These are phyloP conservation scores for Phyllotreta cruciferae DNA, from an alignment of 2,888 invertebrate genomes.

Conservation along the genomic window DNA sequence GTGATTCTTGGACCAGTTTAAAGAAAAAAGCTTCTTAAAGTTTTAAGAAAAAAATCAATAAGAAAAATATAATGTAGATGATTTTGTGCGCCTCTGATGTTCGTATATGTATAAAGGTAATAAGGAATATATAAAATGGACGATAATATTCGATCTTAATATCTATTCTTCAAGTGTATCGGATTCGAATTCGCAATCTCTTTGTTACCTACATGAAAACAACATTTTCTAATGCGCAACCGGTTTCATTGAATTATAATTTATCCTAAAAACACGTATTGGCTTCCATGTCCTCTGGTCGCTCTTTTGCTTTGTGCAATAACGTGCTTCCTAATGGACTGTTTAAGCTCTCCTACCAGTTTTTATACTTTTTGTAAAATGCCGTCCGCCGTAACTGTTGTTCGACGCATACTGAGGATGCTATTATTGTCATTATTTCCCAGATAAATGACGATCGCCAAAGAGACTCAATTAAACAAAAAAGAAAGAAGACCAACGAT, in stretches of 20 bases:
- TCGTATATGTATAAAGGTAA: not conserved
- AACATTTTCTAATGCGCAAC: constrained; percentile 58
- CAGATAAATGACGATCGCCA: constrained; percentile 27
- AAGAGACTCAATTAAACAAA: constrained; percentile 24
- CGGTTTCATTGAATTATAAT: constrained; percentile 60
- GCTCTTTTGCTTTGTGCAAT: constrained; percentile 26
- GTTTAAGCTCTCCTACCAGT: constrained; percentile 29
- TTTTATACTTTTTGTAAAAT: constrained; percentile 32
- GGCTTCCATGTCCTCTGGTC: constrained; percentile 41
- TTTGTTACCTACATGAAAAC: constrained; percentile 55
- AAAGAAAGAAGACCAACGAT: constrained; percentile 1
- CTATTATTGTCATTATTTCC: constrained; percentile 32
- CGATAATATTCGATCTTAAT: constrained; percentile 55
- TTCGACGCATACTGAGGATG: constrained; percentile 31
- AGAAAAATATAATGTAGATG: not conserved
- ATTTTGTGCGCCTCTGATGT: not conserved
- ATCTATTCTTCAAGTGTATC: constrained; percentile 54
- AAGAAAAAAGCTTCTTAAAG: no score
- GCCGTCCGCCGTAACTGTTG: constrained; percentile 31
- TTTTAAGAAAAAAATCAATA: no score
- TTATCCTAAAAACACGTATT: constrained; percentile 58
- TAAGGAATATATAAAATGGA: constrained; percentile 15
- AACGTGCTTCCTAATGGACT: constrained; percentile 31
- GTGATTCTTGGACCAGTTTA: no score
- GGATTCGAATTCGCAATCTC: constrained; percentile 54